A percentile compares a stretch with the other conserved stretches of the same genome.
These are phyloP conservation scores for Heliconius hewitsoni DNA, from an alignment of 1,140 invertebrate genomes.

Conservation along the genomic window DNA sequence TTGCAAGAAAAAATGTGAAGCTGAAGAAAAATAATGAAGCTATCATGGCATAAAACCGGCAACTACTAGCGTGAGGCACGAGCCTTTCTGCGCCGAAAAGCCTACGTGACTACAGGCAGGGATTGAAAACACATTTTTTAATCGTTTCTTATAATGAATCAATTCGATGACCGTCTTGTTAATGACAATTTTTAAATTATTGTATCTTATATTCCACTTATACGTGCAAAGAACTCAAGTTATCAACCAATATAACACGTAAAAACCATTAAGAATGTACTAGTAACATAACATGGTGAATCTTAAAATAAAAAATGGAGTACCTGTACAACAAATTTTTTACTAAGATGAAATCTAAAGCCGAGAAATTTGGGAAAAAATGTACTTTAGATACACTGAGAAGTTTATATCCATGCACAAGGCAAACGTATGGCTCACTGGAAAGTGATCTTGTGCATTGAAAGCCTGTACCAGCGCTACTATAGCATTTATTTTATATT, in stretches of 20 bases:
- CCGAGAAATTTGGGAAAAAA: too few relatives aligned
- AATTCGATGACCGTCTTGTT: conserved; percentile 56
- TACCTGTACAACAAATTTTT: too few relatives aligned
- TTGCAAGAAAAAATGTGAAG: not conserved
- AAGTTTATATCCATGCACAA: too few relatives aligned
- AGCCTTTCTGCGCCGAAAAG: conserved; percentile 48
- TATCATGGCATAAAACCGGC: conserved; percentile 46
- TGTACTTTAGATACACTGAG: too few relatives aligned
- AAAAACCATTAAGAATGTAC: conserved; percentile 3
- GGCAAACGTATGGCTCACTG: too few relatives aligned
- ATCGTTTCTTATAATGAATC: conserved; percentile 51
- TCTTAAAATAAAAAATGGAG: not conserved
- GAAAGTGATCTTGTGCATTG: too few relatives aligned
- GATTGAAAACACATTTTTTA: conserved; percentile 43
- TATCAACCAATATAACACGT: conserved; percentile 7
- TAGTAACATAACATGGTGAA: not conserved
- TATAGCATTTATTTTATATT: too few relatives aligned
- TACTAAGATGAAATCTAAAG: too few relatives aligned
- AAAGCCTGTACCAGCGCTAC: too few relatives aligned
- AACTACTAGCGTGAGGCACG: conserved; percentile 52
- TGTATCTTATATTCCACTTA: conserved; percentile 21
- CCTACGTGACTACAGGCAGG: conserved; percentile 66
- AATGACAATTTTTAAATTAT: conserved; percentile 41
- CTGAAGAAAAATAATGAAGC: not conserved
- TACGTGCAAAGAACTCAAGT: conserved; percentile 20